Evolutionary conservation across 2,113 vertebrate genomes (phyloP).

Genomic region (Oryzias melastigma): DNA sequence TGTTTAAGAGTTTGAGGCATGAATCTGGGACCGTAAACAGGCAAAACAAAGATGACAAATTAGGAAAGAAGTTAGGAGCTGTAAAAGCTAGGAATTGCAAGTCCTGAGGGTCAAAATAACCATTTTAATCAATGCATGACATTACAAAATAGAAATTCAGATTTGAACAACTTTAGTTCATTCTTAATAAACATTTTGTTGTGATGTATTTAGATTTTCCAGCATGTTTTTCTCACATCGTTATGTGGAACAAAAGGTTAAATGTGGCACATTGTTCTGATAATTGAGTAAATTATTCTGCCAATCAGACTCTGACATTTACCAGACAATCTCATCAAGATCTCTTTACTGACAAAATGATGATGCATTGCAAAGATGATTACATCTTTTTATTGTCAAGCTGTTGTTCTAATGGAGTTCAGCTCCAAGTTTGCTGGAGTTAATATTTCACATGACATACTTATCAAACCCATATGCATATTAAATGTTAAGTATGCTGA

Average conservation of each 20-base stretch:
- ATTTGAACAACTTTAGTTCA: no score
- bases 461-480: not conserved
- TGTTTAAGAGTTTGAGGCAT: constrained; percentile 2
- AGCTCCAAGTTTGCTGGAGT: not conserved
- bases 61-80: no score
- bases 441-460: not conserved
- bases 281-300: not conserved
- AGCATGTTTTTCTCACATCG: no score
- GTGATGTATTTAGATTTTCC: no score
- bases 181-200: no score
- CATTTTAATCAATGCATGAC: no score
- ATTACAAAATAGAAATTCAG: no score
- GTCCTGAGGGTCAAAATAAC: no score
- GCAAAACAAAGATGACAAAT: no score
- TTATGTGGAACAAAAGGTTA: not conserved
- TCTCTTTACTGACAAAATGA: not conserved
- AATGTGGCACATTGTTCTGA: not conserved
- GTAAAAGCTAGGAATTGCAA: no score
- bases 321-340: constrained; percentile 2
- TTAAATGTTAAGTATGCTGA: constrained; percentile 9
- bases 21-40: not conserved
- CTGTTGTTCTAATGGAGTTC: not conserved
- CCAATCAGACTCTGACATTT: constrained; percentile 1
- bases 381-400: constrained; percentile 3
- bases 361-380: not conserved